phyloP scores from a whole-genome alignment of 2,888 invertebrate species.

The Gastracanthus pulcherrimus region DNA sequence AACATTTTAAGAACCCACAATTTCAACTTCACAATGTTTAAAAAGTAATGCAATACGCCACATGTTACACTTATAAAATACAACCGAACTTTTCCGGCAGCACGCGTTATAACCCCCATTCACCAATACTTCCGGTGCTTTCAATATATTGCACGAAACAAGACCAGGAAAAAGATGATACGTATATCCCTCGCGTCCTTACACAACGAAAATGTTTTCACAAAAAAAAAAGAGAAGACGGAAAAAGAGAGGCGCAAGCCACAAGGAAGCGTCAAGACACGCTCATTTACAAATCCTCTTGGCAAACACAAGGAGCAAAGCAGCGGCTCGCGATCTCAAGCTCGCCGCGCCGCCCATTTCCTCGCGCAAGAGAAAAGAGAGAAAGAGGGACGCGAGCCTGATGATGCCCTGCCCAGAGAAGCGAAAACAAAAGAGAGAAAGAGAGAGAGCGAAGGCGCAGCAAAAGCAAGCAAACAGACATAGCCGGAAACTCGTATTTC shows the following conservation, averaged over 20 bases:
- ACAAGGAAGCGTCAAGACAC: not conserved
- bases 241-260: not conserved
- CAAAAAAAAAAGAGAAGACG: not conserved
- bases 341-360: slow-evolving; percentile 52
- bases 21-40: not conserved
- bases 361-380: slow-evolving; percentile 19
- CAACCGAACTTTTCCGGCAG: not conserved
- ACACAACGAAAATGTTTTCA: slow-evolving; percentile 3
- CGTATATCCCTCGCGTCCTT: not conserved
- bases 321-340: not conserved
- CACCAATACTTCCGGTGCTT: slow-evolving; percentile 26
- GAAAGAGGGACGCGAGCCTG: not conserved
- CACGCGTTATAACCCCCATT: not conserved
- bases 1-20: not conserved
- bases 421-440: too few species aligned
- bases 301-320: slow-evolving; percentile 15
- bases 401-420: too few species aligned
- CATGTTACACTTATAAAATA: not conserved
- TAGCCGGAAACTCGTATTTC: slow-evolving; percentile 45
- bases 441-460: too few species aligned
- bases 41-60: not conserved
- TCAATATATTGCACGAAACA: not conserved
- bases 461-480: too few species aligned
- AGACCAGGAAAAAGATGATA: not conserved
- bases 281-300: slow-evolving; percentile 20